Evolutionary conservation across 1,140 invertebrate genomes (phyloP), one percentile per base, ranked within the genome.

Genomic region (Eumeta japonica): DNA sequence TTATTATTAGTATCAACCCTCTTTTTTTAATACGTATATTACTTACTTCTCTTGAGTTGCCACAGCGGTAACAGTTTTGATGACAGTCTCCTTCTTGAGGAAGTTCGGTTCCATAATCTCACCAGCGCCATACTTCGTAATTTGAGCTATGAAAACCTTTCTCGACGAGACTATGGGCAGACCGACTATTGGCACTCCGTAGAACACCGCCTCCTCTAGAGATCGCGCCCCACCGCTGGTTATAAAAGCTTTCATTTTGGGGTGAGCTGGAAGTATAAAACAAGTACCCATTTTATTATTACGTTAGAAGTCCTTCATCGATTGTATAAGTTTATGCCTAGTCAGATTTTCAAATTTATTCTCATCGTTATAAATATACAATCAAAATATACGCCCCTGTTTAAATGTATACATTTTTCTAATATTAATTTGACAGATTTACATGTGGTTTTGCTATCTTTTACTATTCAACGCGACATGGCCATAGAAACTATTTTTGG

Each of bases 211-310:
- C 64, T 90, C 88, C 43, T 83, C 80, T 5, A 82, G 75, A 36
- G 86, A 86, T 16, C 86, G 70, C 15, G 83, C 55, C 10, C 88
- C 88, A 9, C 84, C 85, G 47, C 89, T 85, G 0, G 85, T 85
- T 17, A 90, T 82, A 44, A 90, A 87, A 0, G 78, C 67, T 50
- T 79, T 80, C 1, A 86, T 70, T 44, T 87, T 87, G 1, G 76
- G 73, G 68, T 88, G 85, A 19, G 79, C 86, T 67, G 75, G 56
- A 54, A 52, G 44, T 20, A 32, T 10, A 19, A 28, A n/a, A n/a
- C n/a, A n/a, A n/a, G n/a, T n/a, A n/a, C n/a, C n/a, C n/a, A n/a
- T n/a, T n/a, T n/a, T n/a, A n/a, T n/a, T n/a, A n/a, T n/a, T n/a
- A n/a, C n/a, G n/a, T n/a, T n/a, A n/a, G n/a, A n/a, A n/a, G n/a